Conservation (phyloP, 2,888 invertebrate genomes). For the Drosophila setosimentum region DNA sequence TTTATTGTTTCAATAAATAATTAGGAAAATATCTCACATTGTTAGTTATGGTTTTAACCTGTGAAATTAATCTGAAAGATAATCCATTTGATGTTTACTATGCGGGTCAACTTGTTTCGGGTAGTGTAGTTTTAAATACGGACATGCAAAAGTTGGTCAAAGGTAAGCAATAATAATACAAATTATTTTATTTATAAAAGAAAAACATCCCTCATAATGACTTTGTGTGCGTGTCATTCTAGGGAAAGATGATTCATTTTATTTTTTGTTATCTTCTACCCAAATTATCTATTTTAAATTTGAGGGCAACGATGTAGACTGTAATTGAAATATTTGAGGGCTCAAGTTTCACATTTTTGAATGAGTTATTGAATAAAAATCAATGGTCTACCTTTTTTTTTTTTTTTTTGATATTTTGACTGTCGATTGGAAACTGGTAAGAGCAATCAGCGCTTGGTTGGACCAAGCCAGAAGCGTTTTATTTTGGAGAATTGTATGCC, state of each 20-base stretch:
- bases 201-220: background rate
- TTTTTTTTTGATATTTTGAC: background rate
- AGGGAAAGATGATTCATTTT: constrained; percentile 41
- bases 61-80: constrained; percentile 80
- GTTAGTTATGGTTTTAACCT: constrained; percentile 69
- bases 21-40: background rate
- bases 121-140: constrained; percentile 63
- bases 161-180: constrained; percentile 42
- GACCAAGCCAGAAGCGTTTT: background rate
- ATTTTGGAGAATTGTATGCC: background rate
- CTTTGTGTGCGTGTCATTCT: background rate
- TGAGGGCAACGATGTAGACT: background rate
- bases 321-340: background rate
- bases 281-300: constrained; percentile 6
- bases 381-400: no score
- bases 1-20: background rate
- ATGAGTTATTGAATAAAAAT: background rate
- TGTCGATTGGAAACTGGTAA: background rate
- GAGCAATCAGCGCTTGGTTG: no score
- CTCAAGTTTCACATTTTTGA: background rate
- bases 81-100: constrained; percentile 80
- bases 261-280: constrained; percentile 7
- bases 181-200: background rate
- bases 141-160: constrained; percentile 68
- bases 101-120: constrained; percentile 80